A percentile compares a stretch with the other conserved stretches of the same genome.
Evolutionary conservation across 2,888 invertebrate genomes (phyloP).

Genomic region (Pammene fasciana): DNA sequence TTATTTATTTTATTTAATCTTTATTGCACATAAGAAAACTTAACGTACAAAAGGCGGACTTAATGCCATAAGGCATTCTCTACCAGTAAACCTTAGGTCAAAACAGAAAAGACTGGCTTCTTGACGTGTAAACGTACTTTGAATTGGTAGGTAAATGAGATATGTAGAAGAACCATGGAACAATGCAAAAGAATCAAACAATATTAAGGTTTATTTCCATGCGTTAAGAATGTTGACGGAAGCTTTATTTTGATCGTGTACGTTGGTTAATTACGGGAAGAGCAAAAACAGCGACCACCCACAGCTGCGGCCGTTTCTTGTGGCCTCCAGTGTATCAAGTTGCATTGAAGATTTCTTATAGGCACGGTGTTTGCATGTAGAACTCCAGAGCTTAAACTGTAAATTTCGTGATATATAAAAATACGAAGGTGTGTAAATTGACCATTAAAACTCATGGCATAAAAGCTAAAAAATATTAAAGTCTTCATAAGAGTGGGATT

Average conservation of each 20-base stretch:
- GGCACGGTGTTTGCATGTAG: neutral
- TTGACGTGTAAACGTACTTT: constrained; percentile 18
- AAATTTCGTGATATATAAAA: neutral
- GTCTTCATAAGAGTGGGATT: no score
- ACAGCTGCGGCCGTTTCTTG: constrained; percentile 57
- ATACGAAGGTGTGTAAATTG: no score
- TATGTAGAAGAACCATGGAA: neutral
- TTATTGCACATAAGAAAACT: no score
- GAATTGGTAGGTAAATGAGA: constrained; percentile 22
- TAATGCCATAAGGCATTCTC: no score
- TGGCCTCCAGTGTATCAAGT: constrained; percentile 62
- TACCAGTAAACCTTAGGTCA: no score
- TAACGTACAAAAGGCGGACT: no score
- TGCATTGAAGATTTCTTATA: constrained; percentile 46
- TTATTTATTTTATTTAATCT: no score
- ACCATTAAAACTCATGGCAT: no score
- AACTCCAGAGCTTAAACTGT: neutral
- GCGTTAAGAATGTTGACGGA: neutral
- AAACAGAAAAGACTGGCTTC: no score
- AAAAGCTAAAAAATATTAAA: no score
- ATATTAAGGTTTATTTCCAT: constrained; percentile 9
- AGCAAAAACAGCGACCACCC: constrained; percentile 65
- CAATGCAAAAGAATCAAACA: neutral
- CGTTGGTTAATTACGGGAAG: constrained; percentile 67
- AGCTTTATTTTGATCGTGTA: constrained; percentile 20